These are phyloP conservation scores for Agelaius tricolor DNA, from an alignment of 2,113 vertebrate species.

Conservation along the genomic window DNA sequence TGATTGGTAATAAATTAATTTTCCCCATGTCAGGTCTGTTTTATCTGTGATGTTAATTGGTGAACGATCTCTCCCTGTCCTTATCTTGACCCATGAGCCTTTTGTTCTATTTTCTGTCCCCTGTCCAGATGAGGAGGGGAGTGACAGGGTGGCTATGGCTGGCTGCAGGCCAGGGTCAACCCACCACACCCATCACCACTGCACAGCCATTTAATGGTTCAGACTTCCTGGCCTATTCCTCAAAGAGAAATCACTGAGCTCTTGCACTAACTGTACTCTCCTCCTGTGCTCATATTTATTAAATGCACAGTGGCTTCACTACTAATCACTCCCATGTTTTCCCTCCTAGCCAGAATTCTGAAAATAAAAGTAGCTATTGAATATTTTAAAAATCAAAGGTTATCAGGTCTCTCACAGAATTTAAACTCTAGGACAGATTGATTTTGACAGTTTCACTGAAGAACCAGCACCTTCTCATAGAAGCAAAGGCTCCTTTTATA, in stretches of 20 bases:
- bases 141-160: not conserved
- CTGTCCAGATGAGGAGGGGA: not conserved
- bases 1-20: not conserved
- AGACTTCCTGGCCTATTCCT: not conserved
- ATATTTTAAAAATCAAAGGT: not conserved
- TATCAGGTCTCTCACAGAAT: not conserved
- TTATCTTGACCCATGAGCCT: not conserved
- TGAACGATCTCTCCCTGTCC: not conserved
- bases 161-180: not conserved
- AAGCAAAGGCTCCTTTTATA: not conserved
- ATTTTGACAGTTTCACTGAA: not conserved
- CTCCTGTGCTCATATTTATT: not conserved
- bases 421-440: not conserved
- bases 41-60: accelerated
- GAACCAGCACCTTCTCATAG: not conserved
- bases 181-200: not conserved
- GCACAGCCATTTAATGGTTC: not conserved
- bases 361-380: not conserved
- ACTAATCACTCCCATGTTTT: not conserved
- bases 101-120: not conserved
- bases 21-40: not conserved
- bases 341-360: not conserved
- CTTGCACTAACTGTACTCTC: not conserved
- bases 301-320: not conserved
- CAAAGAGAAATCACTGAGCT: not conserved